Evolutionary conservation across 2,888 invertebrate species (phyloP).

Genomic region (Nomada flava): DNA sequence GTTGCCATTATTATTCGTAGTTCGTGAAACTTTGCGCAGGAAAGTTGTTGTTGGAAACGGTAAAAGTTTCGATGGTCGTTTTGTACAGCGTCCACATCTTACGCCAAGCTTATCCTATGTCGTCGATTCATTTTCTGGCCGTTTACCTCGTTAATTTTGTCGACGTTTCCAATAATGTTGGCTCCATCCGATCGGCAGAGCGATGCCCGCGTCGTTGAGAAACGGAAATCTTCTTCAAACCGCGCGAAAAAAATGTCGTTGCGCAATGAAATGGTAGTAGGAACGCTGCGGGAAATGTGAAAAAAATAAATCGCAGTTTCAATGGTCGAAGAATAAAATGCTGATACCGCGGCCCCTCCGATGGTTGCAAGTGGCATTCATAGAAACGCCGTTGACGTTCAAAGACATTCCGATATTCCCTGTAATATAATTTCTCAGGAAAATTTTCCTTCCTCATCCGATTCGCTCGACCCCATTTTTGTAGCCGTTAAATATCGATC

Average conservation of each 20-base stretch:
- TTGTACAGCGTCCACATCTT: conserved; percentile 24
- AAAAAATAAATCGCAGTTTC: conserved; percentile 27
- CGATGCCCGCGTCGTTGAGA: not conserved
- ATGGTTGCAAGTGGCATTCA: conserved; percentile 28
- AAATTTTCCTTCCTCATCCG: conserved; percentile 48
- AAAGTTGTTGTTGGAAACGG: conserved; percentile 19
- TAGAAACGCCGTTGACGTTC: conserved; percentile 27
- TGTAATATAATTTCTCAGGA: conserved; percentile 48
- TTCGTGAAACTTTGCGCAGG: not conserved
- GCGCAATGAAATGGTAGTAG: not conserved
- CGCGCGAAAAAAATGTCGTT: not conserved
- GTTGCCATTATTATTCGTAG: conserved; percentile 25
- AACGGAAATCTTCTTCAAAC: not conserved
- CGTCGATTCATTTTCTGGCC: not conserved
- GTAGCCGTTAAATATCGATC: conserved; percentile 54
- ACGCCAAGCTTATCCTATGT: not conserved
- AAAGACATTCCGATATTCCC: conserved; percentile 45
- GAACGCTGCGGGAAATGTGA: conserved; percentile 3
- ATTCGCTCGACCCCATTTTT: conserved; percentile 52
- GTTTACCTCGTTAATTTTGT: not conserved
- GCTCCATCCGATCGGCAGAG: not conserved
- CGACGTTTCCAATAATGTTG: not conserved
- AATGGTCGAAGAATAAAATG: conserved; percentile 9
- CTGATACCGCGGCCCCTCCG: conserved; percentile 18
- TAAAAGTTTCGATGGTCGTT: conserved; percentile 24